Evolutionary conservation across 2,113 vertebrate genomes (phyloP), one percentile per base, ranked within the genome.

Genomic region (Ia io): DNA sequence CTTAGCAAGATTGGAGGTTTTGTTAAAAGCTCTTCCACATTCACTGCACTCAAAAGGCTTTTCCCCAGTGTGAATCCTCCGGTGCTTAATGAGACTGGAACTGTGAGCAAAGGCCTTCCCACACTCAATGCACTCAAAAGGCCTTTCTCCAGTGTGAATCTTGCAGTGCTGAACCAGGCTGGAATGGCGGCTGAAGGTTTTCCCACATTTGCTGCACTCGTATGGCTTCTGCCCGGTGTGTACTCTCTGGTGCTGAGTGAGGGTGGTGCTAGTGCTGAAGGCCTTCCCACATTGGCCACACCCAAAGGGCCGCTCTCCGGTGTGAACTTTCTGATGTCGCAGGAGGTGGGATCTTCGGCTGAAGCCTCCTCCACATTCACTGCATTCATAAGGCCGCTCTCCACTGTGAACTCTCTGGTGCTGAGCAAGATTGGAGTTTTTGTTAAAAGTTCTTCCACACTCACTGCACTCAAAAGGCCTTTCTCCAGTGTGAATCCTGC

Each of bases 281-380:
- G 70, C 23, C 71, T 88, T 92, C 40, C 51, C 51, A 53, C 51
- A 53, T 53, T 53, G 2, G 13, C 47, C 8, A 3, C 47, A 49
- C 14, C 4, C 76, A n/a, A 91, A 91, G 37, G 83, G 89, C 56
- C 37, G 32, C 59, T 95, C 83, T 82, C 83, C 83, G 1, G 83
- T 95, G 32, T 91, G 89, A 67, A 95, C 83, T 49, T 87, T 95
- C 93, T 91, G 83, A 67, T 95, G 93, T 65, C 23, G 65, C 73
- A 95, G 82, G 88, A 95, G 88, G 56, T 91, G 82, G 37, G 88
- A 80, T 14, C 93, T 95, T 73, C 87, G 93, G 37, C 56, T 82
- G 2, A 95, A 95, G 88, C 86, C 67, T 87, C 56, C 82, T 65
- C 93, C 93, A 87, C 93, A 95, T 20, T 86, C 65, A 47, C 12